Base-by-base conservation (phyloP, 2,113 vertebrate species). In the Mugil cephalus region DNA sequence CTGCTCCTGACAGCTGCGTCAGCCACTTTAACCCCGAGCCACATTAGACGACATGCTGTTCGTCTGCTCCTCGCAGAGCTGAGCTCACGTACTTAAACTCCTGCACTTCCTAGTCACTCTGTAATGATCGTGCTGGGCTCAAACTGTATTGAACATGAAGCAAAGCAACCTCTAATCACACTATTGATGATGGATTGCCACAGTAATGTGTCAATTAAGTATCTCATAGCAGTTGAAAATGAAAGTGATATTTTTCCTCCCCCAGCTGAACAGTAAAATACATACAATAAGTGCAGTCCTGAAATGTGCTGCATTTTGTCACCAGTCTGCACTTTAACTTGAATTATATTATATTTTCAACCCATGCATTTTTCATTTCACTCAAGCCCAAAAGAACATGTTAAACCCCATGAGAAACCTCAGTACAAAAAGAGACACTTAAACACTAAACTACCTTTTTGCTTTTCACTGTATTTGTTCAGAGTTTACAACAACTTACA, bases 1-100 rank as follows among this genome's bases (percentile, higher is more conserved):
- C 58, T 30, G 24, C 8, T 34, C 47, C 19, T 67, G 56, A 62
- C 51, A 54, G 73, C 85, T 74, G 79, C 77, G 43, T 87, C 77
- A 71, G 74, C 71, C 43, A 42, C 61, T 58, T 38, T 35, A 55
- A 67, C 46, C 59, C 53, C 30, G 47, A 66, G 62, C n/a, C 13
- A 43, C 62, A 52, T 67, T 14, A 38, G n/a, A 82, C 36, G 10
- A 35, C 80, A 54, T 9, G 12, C 66, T 69, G 63, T 62, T 80
- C 54, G 36, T 79, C 55, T 61, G 34, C 51, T 47, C 55, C 47
- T 42, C 43, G 14, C 30, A 14, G 15, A 21, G 12, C 65, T 10
- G 15, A 39, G 21, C 63, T 55, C 54, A 52, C 13, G 10, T 30
- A 30, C 24, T 30, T 5, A 3, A 30, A 30, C 24, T 30, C 24